Base-by-base conservation (phyloP, 2,113 vertebrate genomes). In the Psilopsiagon aurifrons region DNA sequence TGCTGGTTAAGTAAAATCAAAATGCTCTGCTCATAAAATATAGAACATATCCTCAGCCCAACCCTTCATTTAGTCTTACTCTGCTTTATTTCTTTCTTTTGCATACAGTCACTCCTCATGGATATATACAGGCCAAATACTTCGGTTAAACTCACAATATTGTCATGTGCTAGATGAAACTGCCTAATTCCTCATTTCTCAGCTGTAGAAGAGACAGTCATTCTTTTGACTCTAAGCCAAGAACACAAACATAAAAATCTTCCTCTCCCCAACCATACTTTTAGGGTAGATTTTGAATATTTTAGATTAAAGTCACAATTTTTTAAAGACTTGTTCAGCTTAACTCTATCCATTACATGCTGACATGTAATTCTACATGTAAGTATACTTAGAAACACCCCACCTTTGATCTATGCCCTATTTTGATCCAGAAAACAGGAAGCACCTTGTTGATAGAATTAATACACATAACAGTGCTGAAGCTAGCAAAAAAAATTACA, bases 311-410 rank as follows among this genome's bases (percentile, higher is more conserved):
- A 68, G 22, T 13, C 17, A 44, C 2, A 23, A 5, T 77, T 74
- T 77, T 46, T 9, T 22, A 52, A 60, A 44, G 9, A 2, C 3
- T 47, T 35, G 11, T 13, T 71, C 15, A 20, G 3, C 16, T 86
- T 29, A 14, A 23, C 5, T 64, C 19, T 4, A 9, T 6, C 9
- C 29, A 77, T 57, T 57, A 17, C 16, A 35, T 23, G 4, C 5
- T 31, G 19, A 44, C 7, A 7, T 4, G 7, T 3, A 47, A 43
- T 52, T 80, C 22, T 62, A 2, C 11, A 4, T 0, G 1, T 18
- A 19, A 29, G 1, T 11, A n/a, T 3, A 6, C 7, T 46, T 24
- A n/a, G 31, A 29, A 57, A 66, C 9, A 18, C 2, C 1, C 11
- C 16, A 60, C 6, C 46, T n/a, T 33, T 6, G 0, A 41, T 60